Evolutionary conservation across 2,888 invertebrate species (phyloP).

Genomic region (Phengaris arion): DNA sequence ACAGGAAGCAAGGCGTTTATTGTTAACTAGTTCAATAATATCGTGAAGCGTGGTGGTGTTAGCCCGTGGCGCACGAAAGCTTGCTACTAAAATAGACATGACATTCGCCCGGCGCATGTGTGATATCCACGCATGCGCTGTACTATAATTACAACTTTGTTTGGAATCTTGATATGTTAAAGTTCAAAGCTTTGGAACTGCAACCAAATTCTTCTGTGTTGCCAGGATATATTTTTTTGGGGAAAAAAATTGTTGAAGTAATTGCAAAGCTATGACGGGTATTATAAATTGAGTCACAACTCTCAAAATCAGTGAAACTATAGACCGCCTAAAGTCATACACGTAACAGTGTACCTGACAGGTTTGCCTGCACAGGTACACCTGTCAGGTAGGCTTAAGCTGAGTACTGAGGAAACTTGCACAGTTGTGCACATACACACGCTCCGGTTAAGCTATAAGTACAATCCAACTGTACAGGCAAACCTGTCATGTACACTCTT

Average conservation of each 20-base stretch:
- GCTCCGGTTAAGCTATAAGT: no score
- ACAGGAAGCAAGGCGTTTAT: conserved; percentile 36
- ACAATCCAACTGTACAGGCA: no score
- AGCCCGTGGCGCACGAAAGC: conserved; percentile 48
- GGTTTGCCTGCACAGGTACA: no score
- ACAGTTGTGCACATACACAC: no score
- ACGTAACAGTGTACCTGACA: no score
- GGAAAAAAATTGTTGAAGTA: background rate
- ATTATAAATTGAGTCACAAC: no score
- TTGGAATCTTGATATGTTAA: conserved; percentile 28
- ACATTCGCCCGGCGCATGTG: conserved; percentile 63
- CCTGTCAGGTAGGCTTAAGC: no score
- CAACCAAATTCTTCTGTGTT: background rate
- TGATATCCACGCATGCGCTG: conserved; percentile 58
- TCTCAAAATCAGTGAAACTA: no score
- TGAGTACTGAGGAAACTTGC: no score
- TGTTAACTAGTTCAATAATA: conserved; percentile 37
- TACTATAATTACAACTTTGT: conserved; percentile 27
- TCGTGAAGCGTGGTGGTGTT: conserved; percentile 43
- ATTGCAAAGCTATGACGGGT: background rate
- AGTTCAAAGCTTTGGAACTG: background rate
- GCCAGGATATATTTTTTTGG: background rate
- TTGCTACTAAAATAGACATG: conserved; percentile 72
- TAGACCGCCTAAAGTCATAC: no score
- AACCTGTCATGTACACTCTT: no score